Percentiles rank a stretch among this genome's conserved stretches.
Evolutionary conservation across 2,888 invertebrate species (phyloP).

Genomic region (Amphimallon solstitiale): DNA sequence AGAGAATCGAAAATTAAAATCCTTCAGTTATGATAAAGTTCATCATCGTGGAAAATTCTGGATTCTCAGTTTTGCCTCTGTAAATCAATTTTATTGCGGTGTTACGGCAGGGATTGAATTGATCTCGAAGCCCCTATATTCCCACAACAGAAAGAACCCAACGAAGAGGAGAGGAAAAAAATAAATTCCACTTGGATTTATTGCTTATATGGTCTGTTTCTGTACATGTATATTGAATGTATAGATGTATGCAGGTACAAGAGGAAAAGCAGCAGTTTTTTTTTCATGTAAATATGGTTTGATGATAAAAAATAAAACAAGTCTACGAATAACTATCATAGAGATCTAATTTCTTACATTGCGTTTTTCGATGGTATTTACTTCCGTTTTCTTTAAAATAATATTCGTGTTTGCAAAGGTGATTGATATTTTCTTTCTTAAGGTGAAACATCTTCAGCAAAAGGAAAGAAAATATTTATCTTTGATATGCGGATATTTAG

Average conservation of each 20-base stretch:
- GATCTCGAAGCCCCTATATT: constrained; percentile 3
- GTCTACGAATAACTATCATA: too few species aligned
- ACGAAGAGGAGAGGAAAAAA: constrained; percentile 6
- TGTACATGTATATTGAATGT: neutral
- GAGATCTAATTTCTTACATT: constrained; percentile 7
- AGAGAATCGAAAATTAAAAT: constrained; percentile 10
- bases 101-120: constrained; percentile 32
- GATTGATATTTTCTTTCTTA: constrained; percentile 2
- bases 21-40: constrained; percentile 10
- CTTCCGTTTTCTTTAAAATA: constrained; percentile 6
- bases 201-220: constrained; percentile 2
- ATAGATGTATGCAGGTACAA: neutral
- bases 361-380: constrained; percentile 6
- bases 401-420: constrained; percentile 13
- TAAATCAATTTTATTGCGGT: constrained; percentile 35
- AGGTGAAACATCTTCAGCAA: neutral
- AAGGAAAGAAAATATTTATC: neutral
- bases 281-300: too few species aligned
- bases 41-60: constrained; percentile 16
- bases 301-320: too few species aligned
- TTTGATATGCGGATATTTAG: neutral
- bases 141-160: neutral
- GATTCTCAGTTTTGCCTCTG: neutral
- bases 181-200: constrained; percentile 15
- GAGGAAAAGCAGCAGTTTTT: too few species aligned